Evolutionary conservation across 2,113 vertebrate genomes (phyloP).

Genomic region (Corydoras maculifer): DNA sequence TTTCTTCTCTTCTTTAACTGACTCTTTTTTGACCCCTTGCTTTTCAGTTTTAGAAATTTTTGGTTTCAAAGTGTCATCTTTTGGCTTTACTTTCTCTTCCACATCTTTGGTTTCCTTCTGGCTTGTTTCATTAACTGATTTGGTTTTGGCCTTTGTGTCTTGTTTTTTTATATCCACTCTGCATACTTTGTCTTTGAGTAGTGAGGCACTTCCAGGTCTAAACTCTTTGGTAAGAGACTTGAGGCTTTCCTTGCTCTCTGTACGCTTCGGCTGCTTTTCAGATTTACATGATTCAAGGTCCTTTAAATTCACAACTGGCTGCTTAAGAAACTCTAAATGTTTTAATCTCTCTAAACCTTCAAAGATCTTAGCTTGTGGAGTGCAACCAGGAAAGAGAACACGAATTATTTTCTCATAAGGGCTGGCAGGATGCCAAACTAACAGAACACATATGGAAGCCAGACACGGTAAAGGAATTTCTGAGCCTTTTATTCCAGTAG

Average conservation of each 20-base stretch:
- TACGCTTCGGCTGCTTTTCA: conserved; percentile 66
- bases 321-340: conserved; percentile 79
- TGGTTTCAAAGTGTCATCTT: conserved; percentile 47
- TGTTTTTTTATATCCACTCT: conserved; percentile 58
- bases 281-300: conserved; percentile 63
- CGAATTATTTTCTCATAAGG: conserved; percentile 80
- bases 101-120: conserved; percentile 56
- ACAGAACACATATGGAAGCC: conserved; percentile 77
- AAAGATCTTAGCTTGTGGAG: conserved; percentile 77
- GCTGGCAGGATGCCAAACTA: conserved; percentile 85
- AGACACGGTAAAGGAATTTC: conserved; percentile 66
- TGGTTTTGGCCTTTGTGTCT: conserved; percentile 63
- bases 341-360: conserved; percentile 84
- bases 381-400: conserved; percentile 84
- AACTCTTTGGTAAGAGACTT: conserved; percentile 60
- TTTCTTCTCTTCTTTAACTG: conserved; percentile 64
- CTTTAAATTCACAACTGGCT: conserved; percentile 69
- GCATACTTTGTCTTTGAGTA: conserved; percentile 53
- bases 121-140: conserved; percentile 40
- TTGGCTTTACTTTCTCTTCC: conserved; percentile 63
- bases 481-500: conserved; percentile 41
- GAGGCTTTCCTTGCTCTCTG: conserved; percentile 81
- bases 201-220: conserved; percentile 46
- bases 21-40: conserved; percentile 61
- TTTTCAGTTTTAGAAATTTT: conserved; percentile 64